Percentiles rank a stretch among this genome's conserved stretches.
Evolutionary conservation across 1,140 invertebrate genomes (phyloP).

Genomic region (Caerostris extrusa): DNA sequence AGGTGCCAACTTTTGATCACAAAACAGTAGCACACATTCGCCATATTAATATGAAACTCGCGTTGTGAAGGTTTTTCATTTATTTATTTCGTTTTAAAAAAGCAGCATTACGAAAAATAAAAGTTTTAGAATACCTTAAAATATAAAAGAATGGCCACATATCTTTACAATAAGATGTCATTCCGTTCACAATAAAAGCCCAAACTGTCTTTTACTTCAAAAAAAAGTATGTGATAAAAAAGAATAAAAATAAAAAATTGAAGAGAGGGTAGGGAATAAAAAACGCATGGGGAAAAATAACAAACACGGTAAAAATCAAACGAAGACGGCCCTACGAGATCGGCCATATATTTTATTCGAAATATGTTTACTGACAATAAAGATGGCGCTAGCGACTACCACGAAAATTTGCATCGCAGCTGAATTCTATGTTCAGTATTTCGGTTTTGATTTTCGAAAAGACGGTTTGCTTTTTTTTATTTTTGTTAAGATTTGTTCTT

Average conservation of each 20-base stretch:
- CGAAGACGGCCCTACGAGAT: neutral
- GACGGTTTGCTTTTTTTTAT: neutral
- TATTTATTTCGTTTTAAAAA: neutral
- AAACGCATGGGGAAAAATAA: slow-evolving; percentile 19
- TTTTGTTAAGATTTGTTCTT: slow-evolving; percentile 19
- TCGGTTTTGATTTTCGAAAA: slow-evolving; percentile 17
- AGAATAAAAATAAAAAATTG: neutral
- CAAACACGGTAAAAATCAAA: slow-evolving; percentile 17
- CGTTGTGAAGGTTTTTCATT: too few species aligned
- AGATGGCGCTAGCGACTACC: neutral
- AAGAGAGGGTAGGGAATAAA: neutral
- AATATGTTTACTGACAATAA: slow-evolving; percentile 23
- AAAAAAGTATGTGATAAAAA: neutral
- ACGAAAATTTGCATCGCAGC: slow-evolving; percentile 42
- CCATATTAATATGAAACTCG: too few species aligned
- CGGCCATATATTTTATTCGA: slow-evolving; percentile 26
- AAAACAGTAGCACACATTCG: too few species aligned
- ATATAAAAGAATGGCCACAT: neutral
- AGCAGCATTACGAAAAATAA: neutral
- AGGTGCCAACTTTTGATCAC: neutral
- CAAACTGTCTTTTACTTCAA: neutral
- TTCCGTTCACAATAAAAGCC: neutral
- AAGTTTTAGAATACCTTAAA: slow-evolving; percentile 23
- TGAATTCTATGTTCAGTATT: slow-evolving; percentile 8
- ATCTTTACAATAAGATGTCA: slow-evolving; percentile 5